Conservation (phyloP, 2,888 invertebrate species). For the Drosophila kambysellisi region DNA sequence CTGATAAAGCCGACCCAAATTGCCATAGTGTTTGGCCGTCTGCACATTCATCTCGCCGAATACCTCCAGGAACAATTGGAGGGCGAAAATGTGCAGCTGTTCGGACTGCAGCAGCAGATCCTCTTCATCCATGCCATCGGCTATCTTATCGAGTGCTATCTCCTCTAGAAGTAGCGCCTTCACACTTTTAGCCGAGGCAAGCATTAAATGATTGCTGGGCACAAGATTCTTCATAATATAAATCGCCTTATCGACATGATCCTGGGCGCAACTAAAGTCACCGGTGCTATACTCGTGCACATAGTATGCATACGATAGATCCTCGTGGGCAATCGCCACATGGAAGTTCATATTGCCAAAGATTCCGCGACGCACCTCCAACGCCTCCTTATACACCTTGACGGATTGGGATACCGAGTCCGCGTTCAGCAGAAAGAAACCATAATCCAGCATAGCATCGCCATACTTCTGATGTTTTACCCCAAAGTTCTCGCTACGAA, state of each 20-base stretch:
- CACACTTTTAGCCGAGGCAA: constrained; percentile 95
- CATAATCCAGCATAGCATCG: constrained; percentile 94
- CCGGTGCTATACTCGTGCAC: constrained; percentile 96
- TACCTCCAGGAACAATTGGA: constrained; percentile 91
- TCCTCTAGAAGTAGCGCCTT: constrained; percentile 97
- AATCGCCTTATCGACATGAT: constrained; percentile 93
- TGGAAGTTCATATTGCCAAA: constrained; percentile 94
- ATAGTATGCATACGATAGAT: constrained; percentile 96
- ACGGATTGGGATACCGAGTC: constrained; percentile 94
- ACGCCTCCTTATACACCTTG: constrained; percentile 92
- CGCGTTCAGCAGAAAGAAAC: constrained; percentile 95
- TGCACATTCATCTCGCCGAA: constrained; percentile 98
- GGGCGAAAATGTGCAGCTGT: constrained; percentile 92
- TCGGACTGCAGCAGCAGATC: constrained; percentile 92
- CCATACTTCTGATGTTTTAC: constrained; percentile 92
- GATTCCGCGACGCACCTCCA: constrained; percentile 90
- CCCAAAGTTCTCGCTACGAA: constrained; percentile 86
- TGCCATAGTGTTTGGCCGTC: constrained; percentile 98
- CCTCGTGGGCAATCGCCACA: constrained; percentile 95
- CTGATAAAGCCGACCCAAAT: constrained; percentile 96
- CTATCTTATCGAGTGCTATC: constrained; percentile 92
- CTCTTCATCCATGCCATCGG: constrained; percentile 86
- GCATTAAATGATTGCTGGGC: constrained; percentile 92
- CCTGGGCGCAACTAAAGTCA: constrained; percentile 92
- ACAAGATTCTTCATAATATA: constrained; percentile 92